Conservation (phyloP, 2,797 vertebrate genomes). For the Cossypha dichroa region DNA sequence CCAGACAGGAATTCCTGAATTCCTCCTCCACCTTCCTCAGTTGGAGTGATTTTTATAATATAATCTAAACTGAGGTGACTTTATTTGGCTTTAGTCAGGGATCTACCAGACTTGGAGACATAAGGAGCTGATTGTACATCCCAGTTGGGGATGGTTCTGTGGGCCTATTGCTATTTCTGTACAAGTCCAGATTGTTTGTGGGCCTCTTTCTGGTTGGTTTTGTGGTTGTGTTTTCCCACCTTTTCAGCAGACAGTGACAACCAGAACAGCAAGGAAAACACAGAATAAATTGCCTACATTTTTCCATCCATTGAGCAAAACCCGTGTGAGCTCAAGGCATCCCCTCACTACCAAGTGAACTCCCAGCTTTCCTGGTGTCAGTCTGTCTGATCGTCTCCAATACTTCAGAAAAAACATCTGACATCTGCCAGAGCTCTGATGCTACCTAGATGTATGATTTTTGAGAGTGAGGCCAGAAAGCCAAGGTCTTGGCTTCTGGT, state of each 20-base stretch:
- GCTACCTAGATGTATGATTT: not conserved
- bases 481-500: not conserved
- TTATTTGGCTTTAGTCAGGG: not conserved
- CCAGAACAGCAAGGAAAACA: not conserved
- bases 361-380: not conserved
- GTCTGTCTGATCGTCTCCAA: not conserved
- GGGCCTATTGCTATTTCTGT: not conserved
- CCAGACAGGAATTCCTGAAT: slow-evolving; percentile 34
- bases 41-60: not conserved
- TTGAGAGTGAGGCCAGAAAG: not conserved
- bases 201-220: not conserved
- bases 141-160: not conserved
- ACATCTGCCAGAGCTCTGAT: not conserved
- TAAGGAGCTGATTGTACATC: not conserved
- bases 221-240: not conserved
- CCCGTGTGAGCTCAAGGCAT: not conserved
- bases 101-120: not conserved
- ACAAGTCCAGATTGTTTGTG: not conserved
- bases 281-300: not conserved
- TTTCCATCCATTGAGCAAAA: not conserved
- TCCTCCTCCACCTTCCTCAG: slow-evolving; percentile 11
- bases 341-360: not conserved
- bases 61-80: not conserved
- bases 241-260: not conserved
- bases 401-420: not conserved